phyloP scores from a whole-genome alignment of 2,797 vertebrate genomes.

The Xenops minutus region DNA sequence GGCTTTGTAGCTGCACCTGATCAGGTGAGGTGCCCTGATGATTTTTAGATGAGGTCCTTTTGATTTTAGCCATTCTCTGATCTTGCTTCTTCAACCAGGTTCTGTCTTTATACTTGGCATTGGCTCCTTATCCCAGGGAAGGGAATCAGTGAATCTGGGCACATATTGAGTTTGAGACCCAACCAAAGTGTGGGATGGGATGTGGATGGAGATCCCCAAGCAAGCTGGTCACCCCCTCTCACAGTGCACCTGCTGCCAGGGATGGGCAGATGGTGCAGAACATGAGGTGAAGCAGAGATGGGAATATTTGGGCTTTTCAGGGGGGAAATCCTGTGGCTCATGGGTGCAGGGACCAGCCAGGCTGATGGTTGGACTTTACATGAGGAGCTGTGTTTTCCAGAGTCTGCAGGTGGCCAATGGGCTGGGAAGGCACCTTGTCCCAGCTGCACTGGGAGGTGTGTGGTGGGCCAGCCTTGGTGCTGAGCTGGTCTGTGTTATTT shows the following conservation, averaged over 20 bases:
- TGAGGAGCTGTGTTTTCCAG: fast-evolving
- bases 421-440: not conserved
- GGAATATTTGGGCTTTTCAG: not conserved
- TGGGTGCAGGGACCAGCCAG: not conserved
- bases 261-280: not conserved
- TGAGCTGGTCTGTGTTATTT: not conserved
- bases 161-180: not conserved
- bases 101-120: not conserved
- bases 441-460: fast-evolving
- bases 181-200: not conserved
- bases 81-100: not conserved
- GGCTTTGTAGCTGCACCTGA: not conserved
- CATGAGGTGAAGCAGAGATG: not conserved
- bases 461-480: not conserved
- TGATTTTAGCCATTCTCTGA: not conserved
- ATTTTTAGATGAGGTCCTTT: no score
- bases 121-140: not conserved
- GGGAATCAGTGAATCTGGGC: fast-evolving
- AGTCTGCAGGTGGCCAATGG: not conserved
- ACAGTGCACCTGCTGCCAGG: not conserved
- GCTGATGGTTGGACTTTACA: not conserved
- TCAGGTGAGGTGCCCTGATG: not conserved
- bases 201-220: not conserved
- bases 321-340: fast-evolving
- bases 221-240: fast-evolving